Base-by-base conservation (phyloP, 1,140 invertebrate genomes). In the Brachionus asplanchnoidis region DNA sequence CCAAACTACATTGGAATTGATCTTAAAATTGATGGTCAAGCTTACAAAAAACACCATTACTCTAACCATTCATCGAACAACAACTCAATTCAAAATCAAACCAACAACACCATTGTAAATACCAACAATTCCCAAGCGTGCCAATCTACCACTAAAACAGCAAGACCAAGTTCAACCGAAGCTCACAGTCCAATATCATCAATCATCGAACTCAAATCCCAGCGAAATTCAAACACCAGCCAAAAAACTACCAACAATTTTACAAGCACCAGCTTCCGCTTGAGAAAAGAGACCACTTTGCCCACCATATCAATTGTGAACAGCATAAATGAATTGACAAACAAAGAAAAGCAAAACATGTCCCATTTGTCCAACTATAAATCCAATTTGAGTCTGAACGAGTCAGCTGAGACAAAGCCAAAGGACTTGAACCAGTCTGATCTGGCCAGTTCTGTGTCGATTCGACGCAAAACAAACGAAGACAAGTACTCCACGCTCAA, bases 1-100 rank as follows among this genome's bases (percentile, higher is more conserved):
- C 95, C 95, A 12, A 94, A 94, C 2, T 96, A 96, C 88, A 92
- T 95, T 82, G 95, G 95, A 1, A 92, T 94, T 79, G 93, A 92
- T 60, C 88, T 95, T 11, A 92, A 93, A 20, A 91, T 95, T 1
- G 92, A 94, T 70, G 94, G 94, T 6, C 92, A 92, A 42, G 85
- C 86, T 8, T 85, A 89, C 6, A 86, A 85, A 66, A 75, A 85
- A 7, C 26, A 46, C 11, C 56, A 56, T 28, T 3, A 70, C 28
- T 3, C 12, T 17, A 50, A n/a, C 12, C 36, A 46, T 78, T 28
- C 50, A 7, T 42, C 17, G 3, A 78, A 50, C 14, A 78, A 78
- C 26, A 56, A 78, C 28, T 46, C 40, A 1, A 36, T 2, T 36
- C 66, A 70, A 14, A 70, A 70, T 77, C 68, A 73, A 20, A 36